Base-by-base conservation (phyloP, 2,113 vertebrate genomes). In the Rhinoderma darwinii region DNA sequence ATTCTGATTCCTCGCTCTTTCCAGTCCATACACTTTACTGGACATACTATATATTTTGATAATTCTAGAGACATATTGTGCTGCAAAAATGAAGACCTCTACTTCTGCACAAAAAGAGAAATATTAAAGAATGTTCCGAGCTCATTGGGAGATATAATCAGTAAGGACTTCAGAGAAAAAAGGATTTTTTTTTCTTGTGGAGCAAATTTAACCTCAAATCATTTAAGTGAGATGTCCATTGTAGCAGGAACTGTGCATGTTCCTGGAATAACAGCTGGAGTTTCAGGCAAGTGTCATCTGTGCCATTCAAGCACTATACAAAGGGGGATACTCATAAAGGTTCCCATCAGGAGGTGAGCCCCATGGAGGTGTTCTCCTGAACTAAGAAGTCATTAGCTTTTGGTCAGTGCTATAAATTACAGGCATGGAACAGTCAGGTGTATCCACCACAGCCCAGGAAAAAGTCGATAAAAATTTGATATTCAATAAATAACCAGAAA, bases 261-360 rank as follows among this genome's bases (percentile, higher is more conserved):
- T 35, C 47, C n/a, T 56, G 51, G 50, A 56, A 39, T 79, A 79
- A 30, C 77, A 79, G 77, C 70, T 59, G 83, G 83, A 63, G 41
- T 76, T 35, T 35, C n/a, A 35, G 37, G n/a, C 35, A 84, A 75
- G 68, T 54, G 83, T 84, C 39, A 66, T 82, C 54, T 61, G 41
- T 50, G 35, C 72, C 50, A 76, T 84, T 84, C 25, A 76, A 63
- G 54, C 54, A 25, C 10, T 30, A 35, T 44, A 84, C 72, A 84
- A n/a, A 73, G 41, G 22, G 44, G 68, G 41, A 83, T 66, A 70
- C 61, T 32, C 5, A 44, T 27, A 70, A 74, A 73, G 17, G 68
- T 50, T 74, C 82, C 5, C 82, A 73, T 47, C 82, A 74, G 82
- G 77, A 79, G 77, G 82, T 51, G 32, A 70, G 43, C 51, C 82